These are phyloP conservation scores for Pavo muticus DNA, from an alignment of 2,113 vertebrate species.

Conservation along the genomic window DNA sequence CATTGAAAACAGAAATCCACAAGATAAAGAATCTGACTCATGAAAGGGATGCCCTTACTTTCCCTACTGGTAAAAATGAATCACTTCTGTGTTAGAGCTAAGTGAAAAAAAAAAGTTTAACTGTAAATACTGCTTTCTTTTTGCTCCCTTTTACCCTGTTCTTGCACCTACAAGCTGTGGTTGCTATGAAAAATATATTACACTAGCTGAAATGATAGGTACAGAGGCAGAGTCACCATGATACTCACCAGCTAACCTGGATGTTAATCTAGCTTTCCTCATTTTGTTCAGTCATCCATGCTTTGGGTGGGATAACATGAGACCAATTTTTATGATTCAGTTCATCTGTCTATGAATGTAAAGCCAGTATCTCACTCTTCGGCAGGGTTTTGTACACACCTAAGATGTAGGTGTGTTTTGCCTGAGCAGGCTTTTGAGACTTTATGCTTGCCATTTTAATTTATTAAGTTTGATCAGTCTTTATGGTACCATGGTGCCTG, in stretches of 20 bases:
- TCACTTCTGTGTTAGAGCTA: constrained; percentile 63
- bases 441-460: not conserved
- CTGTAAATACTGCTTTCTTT: constrained; percentile 69
- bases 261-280: not conserved
- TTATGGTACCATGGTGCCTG: not conserved
- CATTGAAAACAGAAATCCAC: constrained; percentile 67
- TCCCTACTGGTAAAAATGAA: constrained; percentile 75
- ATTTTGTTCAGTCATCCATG: not conserved
- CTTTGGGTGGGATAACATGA: not conserved
- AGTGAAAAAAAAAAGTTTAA: constrained; percentile 37
- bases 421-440: not conserved
- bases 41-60: constrained; percentile 61
- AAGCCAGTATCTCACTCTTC: not conserved
- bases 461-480: not conserved
- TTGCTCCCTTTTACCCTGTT: constrained; percentile 55
- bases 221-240: not conserved
- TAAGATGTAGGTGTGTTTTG: not conserved
- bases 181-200: constrained; percentile 56
- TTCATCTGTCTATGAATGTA: not conserved
- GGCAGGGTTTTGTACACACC: not conserved
- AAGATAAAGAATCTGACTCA: constrained; percentile 74
- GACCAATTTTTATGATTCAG: not conserved
- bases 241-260: constrained; percentile 8
- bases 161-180: constrained; percentile 60
- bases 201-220: constrained; percentile 51